These are phyloP conservation scores for Lordiphosa andalusiaca DNA, from an alignment of 2,888 invertebrate genomes.

Conservation along the genomic window DNA sequence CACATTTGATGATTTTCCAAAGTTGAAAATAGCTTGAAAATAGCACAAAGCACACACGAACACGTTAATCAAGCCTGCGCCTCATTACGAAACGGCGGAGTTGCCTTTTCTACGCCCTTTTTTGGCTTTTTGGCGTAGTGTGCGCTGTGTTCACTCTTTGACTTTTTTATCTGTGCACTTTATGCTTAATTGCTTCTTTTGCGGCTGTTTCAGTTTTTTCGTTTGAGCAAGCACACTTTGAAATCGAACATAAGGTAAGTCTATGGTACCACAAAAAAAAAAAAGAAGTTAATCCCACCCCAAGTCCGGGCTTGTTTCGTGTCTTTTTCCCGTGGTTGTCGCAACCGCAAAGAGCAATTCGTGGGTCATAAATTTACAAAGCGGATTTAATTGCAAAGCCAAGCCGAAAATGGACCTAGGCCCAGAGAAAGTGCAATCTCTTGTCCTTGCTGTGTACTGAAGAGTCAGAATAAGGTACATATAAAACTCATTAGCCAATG, in stretches of 20 bases:
- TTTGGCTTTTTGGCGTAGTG: slow-evolving; percentile 10
- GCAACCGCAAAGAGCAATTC: slow-evolving; percentile 62
- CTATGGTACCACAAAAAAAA: slow-evolving; percentile 17
- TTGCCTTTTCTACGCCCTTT: background rate
- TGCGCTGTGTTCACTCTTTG: slow-evolving; percentile 36
- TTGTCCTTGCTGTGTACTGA: slow-evolving; percentile 29
- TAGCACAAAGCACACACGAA: slow-evolving; percentile 12
- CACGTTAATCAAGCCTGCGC: slow-evolving; percentile 49
- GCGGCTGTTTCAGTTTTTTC: slow-evolving; percentile 37
- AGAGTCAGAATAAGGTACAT: slow-evolving; percentile 20
- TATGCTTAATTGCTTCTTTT: slow-evolving; percentile 61
- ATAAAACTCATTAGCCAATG: slow-evolving; percentile 45
- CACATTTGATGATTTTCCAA: slow-evolving; percentile 62
- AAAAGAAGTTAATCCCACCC: slow-evolving; percentile 22
- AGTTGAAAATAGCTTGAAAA: slow-evolving; percentile 53
- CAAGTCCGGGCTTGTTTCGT: slow-evolving; percentile 36
- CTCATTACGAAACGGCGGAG: slow-evolving; percentile 36
- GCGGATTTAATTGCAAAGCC: slow-evolving; percentile 74
- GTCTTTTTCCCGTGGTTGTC: slow-evolving; percentile 20
- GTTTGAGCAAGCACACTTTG: slow-evolving; percentile 34
- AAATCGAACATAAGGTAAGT: slow-evolving; percentile 52
- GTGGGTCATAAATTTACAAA: slow-evolving; percentile 75
- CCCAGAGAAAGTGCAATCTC: slow-evolving; percentile 43
- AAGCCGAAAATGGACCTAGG: slow-evolving; percentile 18
- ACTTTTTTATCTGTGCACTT: slow-evolving; percentile 56